Evolutionary conservation across 2,888 invertebrate genomes (phyloP), one percentile per base, ranked within the genome.

Genomic region (Aradus depressus): DNA sequence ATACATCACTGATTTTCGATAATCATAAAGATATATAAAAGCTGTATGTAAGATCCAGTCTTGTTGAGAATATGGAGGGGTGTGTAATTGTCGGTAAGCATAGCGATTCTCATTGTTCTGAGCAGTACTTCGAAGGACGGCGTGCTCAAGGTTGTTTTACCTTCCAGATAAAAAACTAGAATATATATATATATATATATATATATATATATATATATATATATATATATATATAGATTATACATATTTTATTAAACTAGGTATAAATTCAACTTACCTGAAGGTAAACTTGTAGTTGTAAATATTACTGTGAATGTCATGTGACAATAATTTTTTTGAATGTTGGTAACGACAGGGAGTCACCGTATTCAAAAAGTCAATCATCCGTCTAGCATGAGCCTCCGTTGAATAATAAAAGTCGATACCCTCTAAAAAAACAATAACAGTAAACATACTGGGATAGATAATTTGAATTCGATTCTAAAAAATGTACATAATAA

Each of bases 281-380:
- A 77, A 89, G 4, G 93, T 88, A 65, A 86, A 88, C 69, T 99
- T 99, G 70, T 95, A 97, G 68, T 96, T 96, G 70, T 87, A 96
- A 12, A 82, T 77, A 65, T 98, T 98, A 67, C 89, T 96, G 69
- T 92, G 93, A 51, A 91, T 86, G 68, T 99, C 98, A 64, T 97
- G 97, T 0, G 97, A 95, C 62, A 97, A 85, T 34, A 97, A 73
- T 64, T 93, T 92, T 68, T 97, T 95, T 0, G 96, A 92, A 64
- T 87, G 84, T 60, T 84, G 81, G 63, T 81, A 81, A 64, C 86
- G 83, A 62, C 87, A 83, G 0, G 98, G 98, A 49, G 97, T 75
- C 59, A 92, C 84, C 4, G 87, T 76, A 54, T 75, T 74, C 8
- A 99, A 71, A 65, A 98, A 99, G 63, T 97, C 95, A 0, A 95